phyloP scores from a whole-genome alignment of 1,140 invertebrate species.

The Amyelois transitella region DNA sequence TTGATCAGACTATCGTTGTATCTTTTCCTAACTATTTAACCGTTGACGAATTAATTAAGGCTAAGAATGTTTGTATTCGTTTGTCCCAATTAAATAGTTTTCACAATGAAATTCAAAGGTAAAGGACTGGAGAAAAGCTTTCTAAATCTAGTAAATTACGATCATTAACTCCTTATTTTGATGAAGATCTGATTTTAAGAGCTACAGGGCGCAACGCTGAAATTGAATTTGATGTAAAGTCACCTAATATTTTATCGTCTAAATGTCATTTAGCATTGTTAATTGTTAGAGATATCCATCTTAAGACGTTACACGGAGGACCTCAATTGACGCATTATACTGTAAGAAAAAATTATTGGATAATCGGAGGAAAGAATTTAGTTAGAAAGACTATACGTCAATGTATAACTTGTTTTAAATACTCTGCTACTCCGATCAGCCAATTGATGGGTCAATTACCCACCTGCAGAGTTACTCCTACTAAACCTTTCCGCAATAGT shows the following conservation, averaged over 20 bases:
- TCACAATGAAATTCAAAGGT: conserved; percentile 1
- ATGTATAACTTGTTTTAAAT: conserved; percentile 5
- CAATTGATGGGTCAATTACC: conserved; percentile 5
- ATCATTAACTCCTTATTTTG: not conserved
- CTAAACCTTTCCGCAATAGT: too few relatives aligned
- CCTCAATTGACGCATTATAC: conserved; percentile 22
- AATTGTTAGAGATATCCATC: conserved; percentile 32
- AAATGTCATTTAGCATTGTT: conserved; percentile 17
- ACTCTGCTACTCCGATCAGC: not conserved
- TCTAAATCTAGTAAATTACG: conserved; percentile 5
- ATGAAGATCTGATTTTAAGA: not conserved
- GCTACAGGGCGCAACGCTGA: conserved; percentile 8
- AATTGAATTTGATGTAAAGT: conserved; percentile 9
- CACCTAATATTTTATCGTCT: conserved; percentile 10
- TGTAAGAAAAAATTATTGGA: conserved; percentile 32
- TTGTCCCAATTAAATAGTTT: conserved; percentile 4
- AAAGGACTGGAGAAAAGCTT: not conserved
- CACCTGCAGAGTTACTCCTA: not conserved
- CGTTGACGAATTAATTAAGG: not conserved
- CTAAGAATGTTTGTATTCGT: not conserved
- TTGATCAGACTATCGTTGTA: too few relatives aligned
- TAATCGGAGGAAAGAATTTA: conserved; percentile 12
- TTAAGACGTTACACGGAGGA: conserved; percentile 30
- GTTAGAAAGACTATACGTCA: not conserved
- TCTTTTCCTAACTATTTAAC: not conserved